Evolutionary conservation across 2,888 invertebrate species (phyloP), one percentile per base, ranked within the genome.

Genomic region (Drosophila sordidapex): DNA sequence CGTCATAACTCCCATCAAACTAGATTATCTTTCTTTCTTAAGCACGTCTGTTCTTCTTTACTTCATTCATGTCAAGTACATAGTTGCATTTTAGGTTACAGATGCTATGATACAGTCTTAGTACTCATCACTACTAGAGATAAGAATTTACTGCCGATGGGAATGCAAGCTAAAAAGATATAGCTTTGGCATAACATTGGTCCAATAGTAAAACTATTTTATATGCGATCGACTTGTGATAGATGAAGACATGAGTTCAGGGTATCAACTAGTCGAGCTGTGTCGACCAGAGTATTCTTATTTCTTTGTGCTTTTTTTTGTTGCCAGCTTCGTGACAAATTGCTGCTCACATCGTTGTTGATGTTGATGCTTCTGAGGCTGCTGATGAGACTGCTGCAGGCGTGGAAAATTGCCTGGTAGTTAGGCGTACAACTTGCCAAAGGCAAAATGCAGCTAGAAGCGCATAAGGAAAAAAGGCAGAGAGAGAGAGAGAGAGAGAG

Each of bases 301-400:
- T 25, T 15, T 15, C 25, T 25, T 15, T 46, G 46, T 2, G 25
- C 4, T 15, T 46, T 56, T 52, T 33, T 63, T 48, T 63, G 57
- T 62, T 69, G 74, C 51, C 70, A 52, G 56, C 60, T 63, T 52
- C 52, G 67, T 82, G 83, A 81, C 81, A 83, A 82, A 83, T 81
- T 76, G 81, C 81, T 67, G 70, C 61, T 70, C 66, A 56, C 68
- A 66, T 68, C 56, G 61, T 36, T 67, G 64, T 64, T 71, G 76
- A 75, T 29, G 29, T 29, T 29, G 70, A 70, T 70, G 79, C 54
- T 64, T 57, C 31, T 27, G 66, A 54, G 54, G 63, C 36, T 65
- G 71, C 58, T 64, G 65, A 51, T 74, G 65, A 31, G 48, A 52
- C 51, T 54, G 74, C 31, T 74, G 53, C 38, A 21, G 52, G 67